Evolutionary conservation across 1,140 invertebrate genomes (phyloP).

Genomic region (Pachypsylla venusta): DNA sequence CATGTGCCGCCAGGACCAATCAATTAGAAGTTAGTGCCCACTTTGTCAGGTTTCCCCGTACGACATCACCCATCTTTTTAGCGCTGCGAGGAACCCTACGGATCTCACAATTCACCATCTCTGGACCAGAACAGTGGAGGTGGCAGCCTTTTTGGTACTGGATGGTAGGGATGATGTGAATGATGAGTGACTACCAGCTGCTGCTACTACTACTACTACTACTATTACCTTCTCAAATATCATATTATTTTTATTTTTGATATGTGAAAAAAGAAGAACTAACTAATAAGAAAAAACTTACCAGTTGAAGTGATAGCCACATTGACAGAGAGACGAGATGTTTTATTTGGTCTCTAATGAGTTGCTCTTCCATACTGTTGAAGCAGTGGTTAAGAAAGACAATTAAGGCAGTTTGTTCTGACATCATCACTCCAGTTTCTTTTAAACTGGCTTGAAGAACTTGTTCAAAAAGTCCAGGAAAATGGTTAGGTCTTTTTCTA

Average conservation of each 20-base stretch:
- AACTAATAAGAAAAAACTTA: conserved; percentile 26
- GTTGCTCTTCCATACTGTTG: conserved; percentile 88
- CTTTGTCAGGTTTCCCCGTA: no score
- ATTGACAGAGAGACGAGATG: conserved; percentile 82
- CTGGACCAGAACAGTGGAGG: no score
- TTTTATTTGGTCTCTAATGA: conserved; percentile 86
- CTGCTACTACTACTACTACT: no score
- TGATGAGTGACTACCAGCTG: no score
- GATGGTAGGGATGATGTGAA: no score
- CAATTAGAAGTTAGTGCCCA: no score
- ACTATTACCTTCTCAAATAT: not conserved
- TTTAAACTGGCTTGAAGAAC: conserved; percentile 53
- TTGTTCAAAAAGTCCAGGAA: conserved; percentile 73
- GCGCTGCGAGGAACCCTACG: no score
- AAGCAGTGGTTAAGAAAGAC: conserved; percentile 93
- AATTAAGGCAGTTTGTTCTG: conserved; percentile 73
- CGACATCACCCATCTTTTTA: no score
- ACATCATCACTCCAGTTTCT: conserved; percentile 14
- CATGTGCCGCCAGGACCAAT: no score
- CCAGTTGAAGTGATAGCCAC: conserved; percentile 80
- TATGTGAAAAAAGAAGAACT: not conserved
- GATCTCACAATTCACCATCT: no score
- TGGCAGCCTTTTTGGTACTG: no score
- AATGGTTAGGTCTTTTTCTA: conserved; percentile 60
- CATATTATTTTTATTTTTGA: not conserved